Evolutionary conservation across 2,888 invertebrate genomes (phyloP).

Genomic region (Morpho achilles): DNA sequence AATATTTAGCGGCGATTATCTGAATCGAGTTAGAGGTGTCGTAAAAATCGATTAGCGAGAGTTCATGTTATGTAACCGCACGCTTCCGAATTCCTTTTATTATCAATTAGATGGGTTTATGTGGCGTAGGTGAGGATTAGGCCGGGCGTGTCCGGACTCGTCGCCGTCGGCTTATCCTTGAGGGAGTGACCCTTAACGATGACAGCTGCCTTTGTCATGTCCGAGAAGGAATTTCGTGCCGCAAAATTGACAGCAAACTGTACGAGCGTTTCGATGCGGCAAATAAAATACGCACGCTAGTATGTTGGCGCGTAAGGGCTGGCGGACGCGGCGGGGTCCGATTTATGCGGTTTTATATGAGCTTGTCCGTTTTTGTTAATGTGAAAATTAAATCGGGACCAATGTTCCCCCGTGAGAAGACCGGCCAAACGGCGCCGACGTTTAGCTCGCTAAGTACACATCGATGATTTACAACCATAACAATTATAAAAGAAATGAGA

Average conservation of each 20-base stretch:
- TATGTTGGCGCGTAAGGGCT: slow-evolving; percentile 44
- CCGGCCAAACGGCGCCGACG: slow-evolving; percentile 25
- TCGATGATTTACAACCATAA: slow-evolving; percentile 2
- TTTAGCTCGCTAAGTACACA: slow-evolving; percentile 1
- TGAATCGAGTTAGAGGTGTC: slow-evolving; percentile 62
- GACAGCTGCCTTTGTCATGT: slow-evolving; percentile 75
- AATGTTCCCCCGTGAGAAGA: slow-evolving; percentile 23
- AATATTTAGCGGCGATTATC: slow-evolving; percentile 62
- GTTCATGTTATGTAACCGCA: slow-evolving; percentile 65
- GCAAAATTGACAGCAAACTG: slow-evolving; percentile 69
- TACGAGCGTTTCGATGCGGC: slow-evolving; percentile 53
- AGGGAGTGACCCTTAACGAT: slow-evolving; percentile 71
- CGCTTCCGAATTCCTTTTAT: slow-evolving; percentile 73
- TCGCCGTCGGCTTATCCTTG: slow-evolving; percentile 67
- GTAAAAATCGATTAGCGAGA: slow-evolving; percentile 73
- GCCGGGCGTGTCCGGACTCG: slow-evolving; percentile 64
- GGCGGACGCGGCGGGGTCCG: slow-evolving; percentile 58
- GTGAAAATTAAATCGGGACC: slow-evolving; percentile 64
- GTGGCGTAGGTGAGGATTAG: slow-evolving; percentile 61
- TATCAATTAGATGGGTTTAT: slow-evolving; percentile 77
- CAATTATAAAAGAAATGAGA: background rate
- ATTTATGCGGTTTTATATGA: slow-evolving; percentile 68
- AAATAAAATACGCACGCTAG: slow-evolving; percentile 56
- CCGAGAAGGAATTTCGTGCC: slow-evolving; percentile 61
- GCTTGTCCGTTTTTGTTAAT: slow-evolving; percentile 73